These are phyloP conservation scores for Chrysaora quinquecirrha DNA, from an alignment of 30 jellyfish, hydroid and myxozoan genomes.

Conservation along the genomic window DNA sequence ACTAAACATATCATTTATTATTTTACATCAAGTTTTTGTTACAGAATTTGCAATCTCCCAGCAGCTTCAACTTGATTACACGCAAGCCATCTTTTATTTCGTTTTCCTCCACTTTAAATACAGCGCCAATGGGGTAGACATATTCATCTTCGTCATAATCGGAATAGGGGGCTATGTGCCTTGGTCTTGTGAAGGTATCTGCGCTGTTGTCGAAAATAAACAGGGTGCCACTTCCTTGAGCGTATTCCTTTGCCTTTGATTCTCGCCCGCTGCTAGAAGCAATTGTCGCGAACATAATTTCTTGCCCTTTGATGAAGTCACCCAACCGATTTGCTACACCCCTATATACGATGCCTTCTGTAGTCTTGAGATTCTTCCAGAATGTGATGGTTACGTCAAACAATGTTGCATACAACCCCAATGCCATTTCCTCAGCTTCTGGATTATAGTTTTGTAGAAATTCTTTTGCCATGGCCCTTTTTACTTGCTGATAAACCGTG, in stretches of 20 bases:
- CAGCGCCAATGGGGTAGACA: slow-evolving; percentile 4
- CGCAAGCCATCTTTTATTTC: neutral
- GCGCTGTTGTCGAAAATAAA: neutral
- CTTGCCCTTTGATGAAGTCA: neutral
- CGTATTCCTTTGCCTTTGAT: neutral
- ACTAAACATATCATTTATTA: too few relatives aligned
- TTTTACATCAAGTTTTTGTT: too few relatives aligned
- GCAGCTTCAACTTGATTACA: neutral
- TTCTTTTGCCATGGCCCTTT: neutral
- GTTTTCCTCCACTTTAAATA: neutral
- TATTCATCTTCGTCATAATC: neutral
- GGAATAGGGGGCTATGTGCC: neutral
- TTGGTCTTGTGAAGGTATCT: neutral
- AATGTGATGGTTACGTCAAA: neutral
- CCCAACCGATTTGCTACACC: neutral
- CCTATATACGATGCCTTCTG: neutral
- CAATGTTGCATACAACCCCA: neutral
- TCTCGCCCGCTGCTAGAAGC: neutral
- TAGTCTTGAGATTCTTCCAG: neutral
- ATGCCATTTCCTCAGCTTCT: neutral
- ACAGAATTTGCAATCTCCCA: too few relatives aligned
- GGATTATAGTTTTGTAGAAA: neutral
- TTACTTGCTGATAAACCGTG: neutral
- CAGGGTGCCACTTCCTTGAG: neutral
- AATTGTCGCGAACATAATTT: slow-evolving; percentile 3